A percentile compares a stretch with the other conserved stretches of the same genome.
Conservation (phyloP, 2,797 vertebrate species). For the Huso huso region DNA sequence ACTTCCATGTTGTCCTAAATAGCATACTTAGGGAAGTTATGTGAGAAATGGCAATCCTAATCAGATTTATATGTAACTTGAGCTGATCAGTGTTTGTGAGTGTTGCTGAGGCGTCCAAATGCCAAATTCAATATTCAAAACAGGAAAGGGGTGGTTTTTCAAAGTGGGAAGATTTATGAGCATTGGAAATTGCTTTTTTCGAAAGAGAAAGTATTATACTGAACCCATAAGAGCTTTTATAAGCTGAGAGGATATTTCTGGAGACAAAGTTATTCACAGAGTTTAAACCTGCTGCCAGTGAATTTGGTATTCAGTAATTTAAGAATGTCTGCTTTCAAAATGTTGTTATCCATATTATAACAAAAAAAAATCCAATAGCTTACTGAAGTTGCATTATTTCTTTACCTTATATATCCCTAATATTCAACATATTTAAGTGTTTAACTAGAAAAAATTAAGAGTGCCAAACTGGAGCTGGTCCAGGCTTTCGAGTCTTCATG, state of each 20-base stretch:
- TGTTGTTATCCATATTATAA: too few relatives aligned
- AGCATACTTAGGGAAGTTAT: not conserved
- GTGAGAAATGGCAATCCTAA: conserved; percentile 51
- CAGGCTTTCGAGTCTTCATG: too few relatives aligned
- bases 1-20: conserved; percentile 22
- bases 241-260: conserved; percentile 1
- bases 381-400: too few relatives aligned
- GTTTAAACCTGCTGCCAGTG: not conserved
- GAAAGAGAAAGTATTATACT: conserved; percentile 3
- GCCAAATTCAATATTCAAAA: not conserved
- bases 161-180: conserved; percentile 20
- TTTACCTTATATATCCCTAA: too few relatives aligned
- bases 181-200: conserved; percentile 13
- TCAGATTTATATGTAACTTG: conserved; percentile 31
- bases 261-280: not conserved
- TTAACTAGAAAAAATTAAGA: too few relatives aligned
- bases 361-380: too few relatives aligned
- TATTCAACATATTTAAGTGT: too few relatives aligned
- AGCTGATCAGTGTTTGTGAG: conserved; percentile 30
- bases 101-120: conserved; percentile 19
- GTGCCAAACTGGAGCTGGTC: too few relatives aligned
- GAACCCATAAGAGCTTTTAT: conserved; percentile 1
- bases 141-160: conserved; percentile 4
- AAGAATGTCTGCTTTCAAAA: too few relatives aligned
- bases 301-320: too few relatives aligned